Percentiles rank a stretch among this genome's conserved stretches.
These are phyloP conservation scores for Arenicola marina DNA, from an alignment of 2,888 invertebrate species.

Conservation along the genomic window DNA sequence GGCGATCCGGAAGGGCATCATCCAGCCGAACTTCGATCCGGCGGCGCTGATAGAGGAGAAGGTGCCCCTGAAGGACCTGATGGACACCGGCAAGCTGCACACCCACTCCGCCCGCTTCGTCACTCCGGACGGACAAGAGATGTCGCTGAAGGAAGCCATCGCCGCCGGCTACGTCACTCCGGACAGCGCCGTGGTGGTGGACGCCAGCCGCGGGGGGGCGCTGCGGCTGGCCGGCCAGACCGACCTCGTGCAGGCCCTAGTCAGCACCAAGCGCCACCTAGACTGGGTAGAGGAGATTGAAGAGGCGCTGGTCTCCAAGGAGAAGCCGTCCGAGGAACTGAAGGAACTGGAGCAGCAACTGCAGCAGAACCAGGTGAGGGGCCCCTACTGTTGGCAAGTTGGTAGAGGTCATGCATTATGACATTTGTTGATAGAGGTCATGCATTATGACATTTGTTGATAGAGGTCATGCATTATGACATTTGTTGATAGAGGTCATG, in stretches of 20 bases:
- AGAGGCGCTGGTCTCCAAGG: slow-evolving; percentile 37
- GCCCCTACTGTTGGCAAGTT: background rate
- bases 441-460: too few species aligned
- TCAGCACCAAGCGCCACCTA: slow-evolving; percentile 50
- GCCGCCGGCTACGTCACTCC: slow-evolving; percentile 73
- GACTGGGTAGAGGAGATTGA: slow-evolving; percentile 54
- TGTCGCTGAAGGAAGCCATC: slow-evolving; percentile 68
- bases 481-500: too few species aligned
- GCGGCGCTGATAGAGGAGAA: slow-evolving; percentile 47
- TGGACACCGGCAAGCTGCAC: slow-evolving; percentile 32
- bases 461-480: too few species aligned
- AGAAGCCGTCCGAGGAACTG: slow-evolving; percentile 5
- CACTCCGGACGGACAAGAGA: slow-evolving; percentile 63
- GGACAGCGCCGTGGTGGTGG: slow-evolving; percentile 69
- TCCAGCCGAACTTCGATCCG: slow-evolving; percentile 43
- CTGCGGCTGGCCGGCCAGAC: slow-evolving; percentile 48
- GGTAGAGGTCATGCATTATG: background rate
- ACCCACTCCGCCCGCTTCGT: slow-evolving; percentile 8
- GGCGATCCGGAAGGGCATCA: slow-evolving; percentile 78
- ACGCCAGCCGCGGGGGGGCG: slow-evolving; percentile 42
- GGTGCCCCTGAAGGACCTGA: slow-evolving; percentile 45
- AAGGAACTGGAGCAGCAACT: slow-evolving; percentile 11
- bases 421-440: too few species aligned
- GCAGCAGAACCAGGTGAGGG: background rate
- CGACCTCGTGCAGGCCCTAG: slow-evolving; percentile 47